These are phyloP conservation scores for Ashinkailepas kermadecensis DNA, from an alignment of 2,888 invertebrate species.

Conservation along the genomic window DNA sequence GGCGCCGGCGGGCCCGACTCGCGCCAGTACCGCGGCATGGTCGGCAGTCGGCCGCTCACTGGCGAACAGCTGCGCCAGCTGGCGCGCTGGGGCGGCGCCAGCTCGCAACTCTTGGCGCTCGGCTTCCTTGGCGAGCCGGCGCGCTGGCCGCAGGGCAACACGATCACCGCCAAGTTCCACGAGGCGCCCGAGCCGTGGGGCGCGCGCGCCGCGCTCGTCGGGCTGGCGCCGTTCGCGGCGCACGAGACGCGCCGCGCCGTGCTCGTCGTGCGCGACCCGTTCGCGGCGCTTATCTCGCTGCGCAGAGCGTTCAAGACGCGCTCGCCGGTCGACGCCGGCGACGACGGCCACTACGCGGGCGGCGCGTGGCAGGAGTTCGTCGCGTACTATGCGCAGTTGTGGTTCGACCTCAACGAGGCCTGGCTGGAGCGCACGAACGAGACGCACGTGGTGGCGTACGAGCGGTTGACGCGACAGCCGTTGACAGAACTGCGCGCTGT, in stretches of 20 bases:
- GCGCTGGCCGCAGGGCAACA: neutral
- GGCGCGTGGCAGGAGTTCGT: neutral
- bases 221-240: neutral
- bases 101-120: neutral
- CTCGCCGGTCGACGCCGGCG: neutral
- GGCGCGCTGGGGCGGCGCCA: neutral
- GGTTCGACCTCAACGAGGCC: neutral
- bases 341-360: neutral
- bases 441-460: neutral
- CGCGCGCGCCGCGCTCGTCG: neutral
- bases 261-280: neutral
- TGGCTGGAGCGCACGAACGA: neutral
- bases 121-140: neutral
- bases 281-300: neutral
- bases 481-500: neutral
- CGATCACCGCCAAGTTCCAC: neutral
- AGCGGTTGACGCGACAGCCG: neutral
- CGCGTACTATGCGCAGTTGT: neutral
- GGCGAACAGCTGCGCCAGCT: neutral
- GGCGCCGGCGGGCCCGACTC: neutral
- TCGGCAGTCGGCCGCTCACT: neutral
- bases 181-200: neutral
- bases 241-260: neutral
- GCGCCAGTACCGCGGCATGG: neutral
- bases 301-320: neutral